Conservation (phyloP, 37 sponge, comb jelly and placozoan species). For the Tethya wilhelma region DNA sequence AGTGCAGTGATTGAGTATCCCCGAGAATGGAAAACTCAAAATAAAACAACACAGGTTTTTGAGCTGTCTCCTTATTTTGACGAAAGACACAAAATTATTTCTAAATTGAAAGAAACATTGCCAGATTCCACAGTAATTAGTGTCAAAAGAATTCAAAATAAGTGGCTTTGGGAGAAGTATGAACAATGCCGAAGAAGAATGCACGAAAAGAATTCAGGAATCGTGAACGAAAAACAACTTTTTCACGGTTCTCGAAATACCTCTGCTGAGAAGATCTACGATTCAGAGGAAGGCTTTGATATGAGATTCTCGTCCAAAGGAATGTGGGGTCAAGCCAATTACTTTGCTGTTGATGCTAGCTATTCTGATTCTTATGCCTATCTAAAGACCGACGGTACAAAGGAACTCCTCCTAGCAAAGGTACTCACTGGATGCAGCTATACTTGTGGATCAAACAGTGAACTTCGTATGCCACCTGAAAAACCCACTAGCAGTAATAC, state of each 20-base stretch:
- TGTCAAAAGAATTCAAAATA: conserved; percentile 73
- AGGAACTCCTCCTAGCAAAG: conserved; percentile 68
- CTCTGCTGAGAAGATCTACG: conserved; percentile 37
- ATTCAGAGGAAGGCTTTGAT: conserved; percentile 79
- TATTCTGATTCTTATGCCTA: conserved; percentile 75
- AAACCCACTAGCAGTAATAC: too few relatives aligned
- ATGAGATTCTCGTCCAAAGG: conserved; percentile 42
- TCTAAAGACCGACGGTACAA: background rate
- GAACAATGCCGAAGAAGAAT: conserved; percentile 31
- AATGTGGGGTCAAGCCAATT: conserved; percentile 81
- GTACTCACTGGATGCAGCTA: conserved; percentile 65
- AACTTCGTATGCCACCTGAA: conserved; percentile 63
- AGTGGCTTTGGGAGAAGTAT: conserved; percentile 78
- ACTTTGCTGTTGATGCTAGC: conserved; percentile 82
- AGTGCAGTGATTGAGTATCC: conserved; percentile 2
- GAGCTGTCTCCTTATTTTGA: background rate
- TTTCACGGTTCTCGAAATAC: conserved; percentile 71
- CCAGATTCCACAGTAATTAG: conserved; percentile 11
- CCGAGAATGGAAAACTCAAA: conserved; percentile 30
- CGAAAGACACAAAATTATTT: conserved; percentile 21
- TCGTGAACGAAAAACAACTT: conserved; percentile 49
- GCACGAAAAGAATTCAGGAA: conserved; percentile 31
- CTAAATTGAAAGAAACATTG: conserved; percentile 32
- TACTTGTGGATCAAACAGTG: conserved; percentile 17
- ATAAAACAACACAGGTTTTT: background rate